Conservation (phyloP, 2,797 vertebrate genomes). For the Vireo griseus region DNA sequence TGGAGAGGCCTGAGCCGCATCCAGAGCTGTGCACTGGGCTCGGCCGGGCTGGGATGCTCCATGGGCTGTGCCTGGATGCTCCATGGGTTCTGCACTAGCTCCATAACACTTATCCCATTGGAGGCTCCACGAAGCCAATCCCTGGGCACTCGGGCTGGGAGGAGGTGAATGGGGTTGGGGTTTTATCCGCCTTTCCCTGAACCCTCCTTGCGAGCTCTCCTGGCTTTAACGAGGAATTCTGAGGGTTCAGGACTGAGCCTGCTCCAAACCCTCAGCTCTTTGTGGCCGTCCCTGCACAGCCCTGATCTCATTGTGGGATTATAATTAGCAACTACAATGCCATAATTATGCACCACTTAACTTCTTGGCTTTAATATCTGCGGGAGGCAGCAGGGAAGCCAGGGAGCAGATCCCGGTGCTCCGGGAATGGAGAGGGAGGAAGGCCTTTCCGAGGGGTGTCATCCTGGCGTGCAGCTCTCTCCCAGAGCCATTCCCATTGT, state of each 20-base stretch:
- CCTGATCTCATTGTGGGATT: conserved; percentile 66
- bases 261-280: conserved; percentile 21
- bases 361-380: conserved; percentile 61
- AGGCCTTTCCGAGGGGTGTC: neutral
- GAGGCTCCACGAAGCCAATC: rapidly evolving
- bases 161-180: neutral
- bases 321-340: conserved; percentile 69
- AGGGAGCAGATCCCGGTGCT: conserved; percentile 8
- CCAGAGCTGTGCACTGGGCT: neutral
- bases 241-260: neutral
- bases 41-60: rapidly evolving
- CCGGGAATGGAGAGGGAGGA: neutral
- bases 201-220: neutral
- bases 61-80: rapidly evolving
- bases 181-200: neutral
- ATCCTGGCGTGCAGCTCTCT: neutral
- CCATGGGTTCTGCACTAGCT: neutral
- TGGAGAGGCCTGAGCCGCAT: neutral
- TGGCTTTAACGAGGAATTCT: neutral
- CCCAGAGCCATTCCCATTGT: neutral
- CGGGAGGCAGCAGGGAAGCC: conserved; percentile 2
- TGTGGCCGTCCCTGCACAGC: conserved; percentile 34
- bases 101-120: rapidly evolving
- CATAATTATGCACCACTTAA: conserved; percentile 69
- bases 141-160: rapidly evolving